Percentiles rank a stretch among this genome's conserved stretches.
These are phyloP conservation scores for Scolopax bukidnonensis DNA, from an alignment of 2,797 vertebrate species.

Conservation along the genomic window DNA sequence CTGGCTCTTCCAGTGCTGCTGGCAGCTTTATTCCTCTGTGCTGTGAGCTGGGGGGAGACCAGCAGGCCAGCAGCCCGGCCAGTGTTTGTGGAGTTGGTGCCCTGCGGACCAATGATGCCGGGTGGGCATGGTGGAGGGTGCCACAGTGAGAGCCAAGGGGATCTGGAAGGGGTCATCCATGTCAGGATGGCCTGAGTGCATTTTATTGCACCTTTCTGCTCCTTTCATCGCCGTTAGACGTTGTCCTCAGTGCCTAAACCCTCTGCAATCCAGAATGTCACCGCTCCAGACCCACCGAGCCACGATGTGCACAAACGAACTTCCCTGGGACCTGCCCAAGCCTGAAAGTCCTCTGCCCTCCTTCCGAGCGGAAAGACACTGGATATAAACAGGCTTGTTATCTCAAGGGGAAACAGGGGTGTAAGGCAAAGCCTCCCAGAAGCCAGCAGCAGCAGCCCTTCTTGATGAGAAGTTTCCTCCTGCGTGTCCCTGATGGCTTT, in stretches of 20 bases:
- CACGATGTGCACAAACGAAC: not conserved
- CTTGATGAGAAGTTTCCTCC: not conserved
- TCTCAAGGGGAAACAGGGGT: not conserved
- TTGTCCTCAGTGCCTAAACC: not conserved
- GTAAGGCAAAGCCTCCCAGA: not conserved
- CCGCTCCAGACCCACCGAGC: not conserved
- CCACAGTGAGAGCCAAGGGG: not conserved
- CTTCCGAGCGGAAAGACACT: not conserved
- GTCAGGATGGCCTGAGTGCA: not conserved
- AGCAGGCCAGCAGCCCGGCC: not conserved
- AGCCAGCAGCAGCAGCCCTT: not conserved
- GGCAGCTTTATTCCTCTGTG: not conserved
- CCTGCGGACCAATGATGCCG: not conserved
- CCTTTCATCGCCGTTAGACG: not conserved
- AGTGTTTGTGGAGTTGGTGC: not conserved
- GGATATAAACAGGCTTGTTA: not conserved
- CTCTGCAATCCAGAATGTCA: not conserved
- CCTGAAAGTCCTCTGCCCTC: not conserved
- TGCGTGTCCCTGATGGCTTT: not conserved
- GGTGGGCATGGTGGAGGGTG: not conserved
- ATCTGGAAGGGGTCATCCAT: not conserved
- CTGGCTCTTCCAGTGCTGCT: not conserved
- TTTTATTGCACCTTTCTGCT: not conserved
- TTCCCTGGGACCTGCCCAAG: not conserved
- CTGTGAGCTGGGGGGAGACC: not conserved